phyloP scores from a whole-genome alignment of 2,113 vertebrate genomes.

The Pimephales promelas region DNA sequence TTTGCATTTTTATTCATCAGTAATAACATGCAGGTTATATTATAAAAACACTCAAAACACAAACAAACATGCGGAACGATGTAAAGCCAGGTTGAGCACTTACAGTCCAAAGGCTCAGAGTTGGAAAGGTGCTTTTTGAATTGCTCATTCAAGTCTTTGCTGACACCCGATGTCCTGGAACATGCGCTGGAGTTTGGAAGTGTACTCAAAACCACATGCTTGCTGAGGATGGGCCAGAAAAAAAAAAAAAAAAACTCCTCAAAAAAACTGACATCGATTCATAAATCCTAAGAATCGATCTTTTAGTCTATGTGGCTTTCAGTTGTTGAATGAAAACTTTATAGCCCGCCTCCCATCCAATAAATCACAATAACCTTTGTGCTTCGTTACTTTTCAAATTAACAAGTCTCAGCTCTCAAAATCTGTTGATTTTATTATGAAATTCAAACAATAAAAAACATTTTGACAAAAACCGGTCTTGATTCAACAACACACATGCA shows the following conservation, averaged over 20 bases:
- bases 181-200: constrained; percentile 97
- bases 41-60: background rate
- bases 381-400: too few relatives aligned
- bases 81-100: constrained; percentile 40
- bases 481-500: too few relatives aligned
- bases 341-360: too few relatives aligned
- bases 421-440: too few relatives aligned
- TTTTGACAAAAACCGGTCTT: too few relatives aligned
- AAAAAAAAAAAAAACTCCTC: background rate
- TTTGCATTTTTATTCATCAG: background rate
- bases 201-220: constrained; percentile 98
- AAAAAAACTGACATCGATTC: too few relatives aligned
- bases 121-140: constrained; percentile 96
- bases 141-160: constrained; percentile 97
- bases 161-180: constrained; percentile 98
- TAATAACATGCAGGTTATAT: background rate
- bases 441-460: too few relatives aligned
- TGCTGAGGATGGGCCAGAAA: constrained; percentile 81
- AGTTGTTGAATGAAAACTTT: too few relatives aligned
- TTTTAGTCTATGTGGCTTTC: too few relatives aligned
- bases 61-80: background rate
- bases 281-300: too few relatives aligned
- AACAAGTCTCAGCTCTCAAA: too few relatives aligned
- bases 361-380: too few relatives aligned
- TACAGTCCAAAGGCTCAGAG: constrained; percentile 85